Evolutionary conservation across 2,797 vertebrate species (phyloP).

Genomic region (Platyrinchus mystaceus): DNA sequence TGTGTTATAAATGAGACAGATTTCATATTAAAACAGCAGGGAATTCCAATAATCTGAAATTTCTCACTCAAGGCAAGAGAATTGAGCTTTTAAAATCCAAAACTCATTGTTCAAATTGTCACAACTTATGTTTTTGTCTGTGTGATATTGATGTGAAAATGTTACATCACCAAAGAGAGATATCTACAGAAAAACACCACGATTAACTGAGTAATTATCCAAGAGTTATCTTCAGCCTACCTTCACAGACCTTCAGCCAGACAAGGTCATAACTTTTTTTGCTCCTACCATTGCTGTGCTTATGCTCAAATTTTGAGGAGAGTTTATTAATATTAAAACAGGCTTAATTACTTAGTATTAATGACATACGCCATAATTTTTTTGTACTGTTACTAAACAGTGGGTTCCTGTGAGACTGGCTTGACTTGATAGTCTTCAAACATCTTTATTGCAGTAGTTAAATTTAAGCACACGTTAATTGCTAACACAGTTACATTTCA

Average conservation of each 20-base stretch:
- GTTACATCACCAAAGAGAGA: not conserved
- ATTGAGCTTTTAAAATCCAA: not conserved
- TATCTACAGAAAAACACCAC: not conserved
- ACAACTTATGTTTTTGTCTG: not conserved
- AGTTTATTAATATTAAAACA: not conserved
- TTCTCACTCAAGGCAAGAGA: not conserved
- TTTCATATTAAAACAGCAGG: not conserved
- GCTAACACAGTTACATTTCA: not conserved
- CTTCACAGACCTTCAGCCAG: not conserved
- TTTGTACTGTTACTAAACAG: not conserved
- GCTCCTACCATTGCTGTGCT: not conserved
- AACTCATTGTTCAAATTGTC: not conserved
- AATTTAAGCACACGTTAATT: not conserved
- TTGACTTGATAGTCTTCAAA: not conserved
- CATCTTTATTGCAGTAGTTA: accelerated
- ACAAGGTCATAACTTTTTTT: not conserved
- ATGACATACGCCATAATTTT: not conserved
- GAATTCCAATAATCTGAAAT: not conserved
- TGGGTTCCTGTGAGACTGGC: not conserved
- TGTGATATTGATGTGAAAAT: not conserved
- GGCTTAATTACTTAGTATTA: not conserved
- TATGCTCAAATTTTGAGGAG: not conserved
- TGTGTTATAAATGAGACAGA: not conserved
- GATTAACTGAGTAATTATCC: not conserved
- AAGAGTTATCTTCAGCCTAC: not conserved